These are phyloP conservation scores for Gastrophysa polygoni DNA, from an alignment of 2,888 invertebrate species.

Conservation along the genomic window DNA sequence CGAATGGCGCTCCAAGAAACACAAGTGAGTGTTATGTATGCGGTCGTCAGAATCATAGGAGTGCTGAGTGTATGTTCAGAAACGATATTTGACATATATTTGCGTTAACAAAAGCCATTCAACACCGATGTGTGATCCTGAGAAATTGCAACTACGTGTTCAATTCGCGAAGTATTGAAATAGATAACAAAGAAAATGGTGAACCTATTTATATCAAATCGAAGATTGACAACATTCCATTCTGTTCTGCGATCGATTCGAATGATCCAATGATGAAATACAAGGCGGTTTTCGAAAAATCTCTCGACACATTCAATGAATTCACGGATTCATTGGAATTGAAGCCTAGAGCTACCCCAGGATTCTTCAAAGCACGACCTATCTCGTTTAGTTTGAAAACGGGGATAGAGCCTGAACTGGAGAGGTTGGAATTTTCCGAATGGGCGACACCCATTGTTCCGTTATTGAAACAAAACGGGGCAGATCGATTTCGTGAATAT, in stretches of 20 bases:
- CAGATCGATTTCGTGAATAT: conserved; percentile 3
- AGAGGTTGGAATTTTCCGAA: conserved; percentile 1
- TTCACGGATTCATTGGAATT: background rate
- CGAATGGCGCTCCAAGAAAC: background rate
- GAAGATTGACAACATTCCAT: conserved; percentile 1
- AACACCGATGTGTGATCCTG: conserved; percentile 1
- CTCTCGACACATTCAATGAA: conserved; percentile 3
- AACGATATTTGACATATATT: background rate
- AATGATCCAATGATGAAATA: conserved; percentile 1
- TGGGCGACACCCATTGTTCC: conserved; percentile 18
- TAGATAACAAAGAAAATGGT: background rate
- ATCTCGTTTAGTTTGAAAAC: background rate
- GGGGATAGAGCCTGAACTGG: background rate
- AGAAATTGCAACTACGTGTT: conserved; percentile 1
- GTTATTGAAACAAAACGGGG: conserved; percentile 4
- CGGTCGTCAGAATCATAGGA: background rate
- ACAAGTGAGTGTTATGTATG: conserved; percentile 1
- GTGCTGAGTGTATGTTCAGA: conserved; percentile 1
- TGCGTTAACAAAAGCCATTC: conserved; percentile 3
- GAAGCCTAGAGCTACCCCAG: background rate
- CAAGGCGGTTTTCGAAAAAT: background rate
- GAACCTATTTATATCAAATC: conserved; percentile 1
- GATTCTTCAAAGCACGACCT: background rate
- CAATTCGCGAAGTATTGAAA: background rate
- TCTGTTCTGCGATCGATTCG: background rate